Evolutionary conservation across 2,797 vertebrate species (phyloP), one percentile per base, ranked within the genome.

Genomic region (Nannoperca obscura): DNA sequence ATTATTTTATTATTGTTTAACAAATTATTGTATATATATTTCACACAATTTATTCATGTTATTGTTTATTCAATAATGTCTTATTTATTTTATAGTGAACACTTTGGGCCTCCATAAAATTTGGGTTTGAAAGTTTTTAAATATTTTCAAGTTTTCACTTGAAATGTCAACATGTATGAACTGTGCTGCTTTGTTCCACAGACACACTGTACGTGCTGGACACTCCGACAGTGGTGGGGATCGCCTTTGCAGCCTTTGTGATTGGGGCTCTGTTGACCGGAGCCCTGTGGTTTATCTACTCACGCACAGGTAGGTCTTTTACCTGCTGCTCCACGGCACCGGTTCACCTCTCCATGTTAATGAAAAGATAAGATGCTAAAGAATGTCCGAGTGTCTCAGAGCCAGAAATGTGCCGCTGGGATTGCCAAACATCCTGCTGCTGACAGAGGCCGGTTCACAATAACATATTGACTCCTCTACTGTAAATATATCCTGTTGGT

Each of bases 251-350:
- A 0, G 98, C 98, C 0, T 99, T 99, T 47, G 93, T 98, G 20
- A 99, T 99, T 0, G 98, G 98, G 22, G 98, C 97, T 19, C 94
- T 99, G 86, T 92, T 99, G 78, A 99, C 97, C 0, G 98, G 97
- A 78, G 97, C 97, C 1, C 92, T 99, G 82, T 99, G 98, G 98
- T 99, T 97, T 74, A 99, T 99, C 95, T 98, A 99, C 89, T 96
- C 98, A 0, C 97, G 96, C 93, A 99, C 98, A 95, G 97, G 98
- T 99, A 82, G 83, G 95, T 89, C 77, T 30, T 71, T 73, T 15
- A 83, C 88, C 85, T 86, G 77, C 74, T 49, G 62, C 72, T 66
- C 71, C 2, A 1, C 36, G 0, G 67, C 70, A 60, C 54, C 63
- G 4, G 32, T 65, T 73, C 73, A n/a, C 71, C 73, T 68, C 75